Evolutionary conservation across 1,140 invertebrate species (phyloP).

Genomic region (Orussus abietinus): DNA sequence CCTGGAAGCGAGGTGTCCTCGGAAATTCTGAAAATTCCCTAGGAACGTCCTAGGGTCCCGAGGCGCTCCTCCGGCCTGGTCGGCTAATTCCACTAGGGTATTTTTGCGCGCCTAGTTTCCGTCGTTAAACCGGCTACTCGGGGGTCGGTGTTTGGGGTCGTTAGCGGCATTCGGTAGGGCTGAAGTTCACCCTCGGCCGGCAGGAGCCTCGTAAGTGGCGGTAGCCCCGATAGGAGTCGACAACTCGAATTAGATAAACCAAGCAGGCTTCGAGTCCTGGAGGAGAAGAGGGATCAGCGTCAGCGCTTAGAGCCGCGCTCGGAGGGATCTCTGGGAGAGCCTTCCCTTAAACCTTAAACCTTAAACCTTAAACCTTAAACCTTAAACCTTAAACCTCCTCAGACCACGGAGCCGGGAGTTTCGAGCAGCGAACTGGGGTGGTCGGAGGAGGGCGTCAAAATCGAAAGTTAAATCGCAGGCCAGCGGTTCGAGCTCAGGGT

Average conservation of each 20-base stretch:
- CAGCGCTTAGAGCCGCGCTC: slow-evolving; percentile 43
- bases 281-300: slow-evolving; percentile 47
- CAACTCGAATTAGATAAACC: slow-evolving; percentile 50
- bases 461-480: slow-evolving; percentile 51
- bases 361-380: slow-evolving; percentile 41
- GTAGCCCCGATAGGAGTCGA: slow-evolving; percentile 26
- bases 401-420: slow-evolving; percentile 31
- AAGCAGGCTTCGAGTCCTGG: slow-evolving; percentile 27
- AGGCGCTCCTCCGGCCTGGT: too few species aligned
- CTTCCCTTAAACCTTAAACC: slow-evolving; percentile 51
- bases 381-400: slow-evolving; percentile 34
- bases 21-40: too few species aligned
- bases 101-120: too few species aligned
- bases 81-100: too few species aligned
- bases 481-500: slow-evolving; percentile 48
- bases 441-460: slow-evolving; percentile 27
- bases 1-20: too few species aligned
- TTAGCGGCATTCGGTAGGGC: too few species aligned
- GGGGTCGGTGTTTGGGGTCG: too few species aligned
- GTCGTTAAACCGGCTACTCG: too few species aligned
- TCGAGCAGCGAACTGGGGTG: slow-evolving; percentile 36
- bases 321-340: slow-evolving; percentile 32
- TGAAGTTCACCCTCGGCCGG: too few species aligned
- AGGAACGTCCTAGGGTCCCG: too few species aligned
- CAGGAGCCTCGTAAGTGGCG: neutral